A percentile compares a stretch with the other conserved stretches of the same genome.
Evolutionary conservation across 2,113 vertebrate genomes (phyloP).

Genomic region (Boleophthalmus pectinirostris): DNA sequence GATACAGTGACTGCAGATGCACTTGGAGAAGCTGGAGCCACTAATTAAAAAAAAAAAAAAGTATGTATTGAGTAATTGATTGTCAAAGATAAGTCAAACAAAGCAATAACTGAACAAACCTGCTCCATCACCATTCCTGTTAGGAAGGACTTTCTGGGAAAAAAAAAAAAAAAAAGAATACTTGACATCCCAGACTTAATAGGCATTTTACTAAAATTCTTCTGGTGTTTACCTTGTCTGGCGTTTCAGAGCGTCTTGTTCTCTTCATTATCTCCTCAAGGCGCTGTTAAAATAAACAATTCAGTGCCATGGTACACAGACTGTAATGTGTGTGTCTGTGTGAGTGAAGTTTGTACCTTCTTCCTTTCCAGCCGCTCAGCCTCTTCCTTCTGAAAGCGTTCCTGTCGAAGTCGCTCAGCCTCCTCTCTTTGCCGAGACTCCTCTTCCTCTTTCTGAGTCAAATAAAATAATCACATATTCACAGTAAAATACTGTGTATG

Average conservation of each 20-base stretch:
- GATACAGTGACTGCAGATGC: conserved; percentile 36
- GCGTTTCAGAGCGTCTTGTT: conserved; percentile 86
- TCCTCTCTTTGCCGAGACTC: conserved; percentile 88
- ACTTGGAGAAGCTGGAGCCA: conserved; percentile 27
- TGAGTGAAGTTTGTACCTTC: conserved; percentile 78
- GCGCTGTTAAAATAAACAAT: conserved; percentile 74
- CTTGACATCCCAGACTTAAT: conserved; percentile 13
- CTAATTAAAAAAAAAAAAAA: conserved; percentile 25
- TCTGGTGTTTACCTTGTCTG: conserved; percentile 80
- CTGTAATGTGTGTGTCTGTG: neutral
- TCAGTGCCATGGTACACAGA: accelerated
- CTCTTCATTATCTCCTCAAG: conserved; percentile 99
- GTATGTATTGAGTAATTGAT: neutral
- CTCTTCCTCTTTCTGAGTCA: conserved; percentile 83
- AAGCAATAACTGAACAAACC: conserved; percentile 63
- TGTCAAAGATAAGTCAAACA: too few relatives aligned
- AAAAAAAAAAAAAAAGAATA: conserved; percentile 32
- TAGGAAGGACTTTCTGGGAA: conserved; percentile 81
- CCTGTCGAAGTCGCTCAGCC: conserved; percentile 81
- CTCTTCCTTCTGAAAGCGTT: conserved; percentile 93
- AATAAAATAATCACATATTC: neutral
- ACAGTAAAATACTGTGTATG: neutral
- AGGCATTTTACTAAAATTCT: neutral
- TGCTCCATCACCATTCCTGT: conserved; percentile 85
- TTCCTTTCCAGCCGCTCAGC: conserved; percentile 95